A percentile compares a stretch with the other conserved stretches of the same genome.
phyloP scores from a whole-genome alignment of 2,113 vertebrate genomes.

The Dipodomys merriami region DNA sequence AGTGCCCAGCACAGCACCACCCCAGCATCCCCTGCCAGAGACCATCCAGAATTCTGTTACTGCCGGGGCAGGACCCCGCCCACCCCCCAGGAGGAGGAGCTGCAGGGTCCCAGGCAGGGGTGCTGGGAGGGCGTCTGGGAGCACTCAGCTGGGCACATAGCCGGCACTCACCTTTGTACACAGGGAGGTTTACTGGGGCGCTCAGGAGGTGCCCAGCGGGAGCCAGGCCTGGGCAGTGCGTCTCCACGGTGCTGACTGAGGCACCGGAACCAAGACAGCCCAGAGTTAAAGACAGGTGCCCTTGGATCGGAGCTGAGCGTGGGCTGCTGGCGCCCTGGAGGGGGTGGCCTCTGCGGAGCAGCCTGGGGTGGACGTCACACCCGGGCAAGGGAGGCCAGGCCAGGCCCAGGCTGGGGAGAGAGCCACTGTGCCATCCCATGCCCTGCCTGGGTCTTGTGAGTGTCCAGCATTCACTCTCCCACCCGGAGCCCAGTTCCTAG shows the following conservation, averaged over 20 bases:
- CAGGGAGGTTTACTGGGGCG: neutral
- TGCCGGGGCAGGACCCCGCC: too few relatives aligned
- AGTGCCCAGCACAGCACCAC: accelerated
- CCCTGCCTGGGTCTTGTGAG: neutral
- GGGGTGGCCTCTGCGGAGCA: neutral
- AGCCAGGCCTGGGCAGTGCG: neutral
- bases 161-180: too few relatives aligned
- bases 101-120: neutral
- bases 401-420: too few relatives aligned
- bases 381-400: neutral
- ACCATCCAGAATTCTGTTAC: neutral
- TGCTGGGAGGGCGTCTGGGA: neutral
- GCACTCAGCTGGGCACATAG: too few relatives aligned
- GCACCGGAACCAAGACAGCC: neutral
- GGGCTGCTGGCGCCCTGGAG: neutral
- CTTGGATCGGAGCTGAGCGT: neutral
- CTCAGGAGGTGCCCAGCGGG: neutral
- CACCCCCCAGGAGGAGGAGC: too few relatives aligned
- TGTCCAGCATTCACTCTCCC: neutral
- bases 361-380: too few relatives aligned
- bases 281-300: neutral
- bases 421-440: accelerated
- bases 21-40: neutral
- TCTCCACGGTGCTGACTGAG: neutral
- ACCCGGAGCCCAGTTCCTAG: neutral